Conservation (phyloP, 2,113 vertebrate genomes). For the Channa argus region DNA sequence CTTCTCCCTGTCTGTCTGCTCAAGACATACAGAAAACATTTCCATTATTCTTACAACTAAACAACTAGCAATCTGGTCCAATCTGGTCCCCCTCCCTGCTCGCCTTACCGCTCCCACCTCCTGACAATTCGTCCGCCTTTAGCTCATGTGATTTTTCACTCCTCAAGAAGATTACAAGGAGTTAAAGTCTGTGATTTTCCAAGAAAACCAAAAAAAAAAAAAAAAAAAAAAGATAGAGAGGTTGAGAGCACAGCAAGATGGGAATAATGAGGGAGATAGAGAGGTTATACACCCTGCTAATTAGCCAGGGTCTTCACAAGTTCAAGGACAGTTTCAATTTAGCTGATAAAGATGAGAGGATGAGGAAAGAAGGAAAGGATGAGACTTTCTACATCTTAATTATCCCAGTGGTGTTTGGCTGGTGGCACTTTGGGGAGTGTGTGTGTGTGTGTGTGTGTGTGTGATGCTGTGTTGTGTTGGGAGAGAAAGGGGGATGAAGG, state of each 20-base stretch:
- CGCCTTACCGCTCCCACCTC: background rate
- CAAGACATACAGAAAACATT: slow-evolving; percentile 20
- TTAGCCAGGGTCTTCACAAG: slow-evolving; percentile 73
- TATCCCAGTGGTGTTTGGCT: slow-evolving; percentile 59
- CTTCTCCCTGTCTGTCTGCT: slow-evolving; percentile 10
- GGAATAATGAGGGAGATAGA: slow-evolving; percentile 76
- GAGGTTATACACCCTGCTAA: slow-evolving; percentile 74
- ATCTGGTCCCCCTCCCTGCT: slow-evolving; percentile 16
- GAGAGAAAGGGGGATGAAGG: too few species aligned
- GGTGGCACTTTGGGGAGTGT: slow-evolving; percentile 24
- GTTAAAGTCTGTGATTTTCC: slow-evolving; percentile 17
- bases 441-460: slow-evolving; percentile 3
- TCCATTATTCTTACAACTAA: slow-evolving; percentile 41
- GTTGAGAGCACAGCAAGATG: slow-evolving; percentile 47
- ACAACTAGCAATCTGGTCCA: slow-evolving; percentile 22
- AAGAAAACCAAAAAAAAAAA: slow-evolving; percentile 19
- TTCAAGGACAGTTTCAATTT: slow-evolving; percentile 81
- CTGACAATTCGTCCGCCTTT: slow-evolving; percentile 1
- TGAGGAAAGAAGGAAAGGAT: slow-evolving; percentile 48
- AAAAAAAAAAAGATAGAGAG: background rate
- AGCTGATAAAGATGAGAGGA: slow-evolving; percentile 78
- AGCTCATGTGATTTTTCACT: slow-evolving; percentile 20
- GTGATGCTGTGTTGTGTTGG: background rate
- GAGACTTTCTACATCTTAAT: slow-evolving; percentile 73
- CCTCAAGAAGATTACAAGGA: slow-evolving; percentile 26